Evolutionary conservation across 2,113 vertebrate genomes (phyloP).

Genomic region (Takifugu flavidus): DNA sequence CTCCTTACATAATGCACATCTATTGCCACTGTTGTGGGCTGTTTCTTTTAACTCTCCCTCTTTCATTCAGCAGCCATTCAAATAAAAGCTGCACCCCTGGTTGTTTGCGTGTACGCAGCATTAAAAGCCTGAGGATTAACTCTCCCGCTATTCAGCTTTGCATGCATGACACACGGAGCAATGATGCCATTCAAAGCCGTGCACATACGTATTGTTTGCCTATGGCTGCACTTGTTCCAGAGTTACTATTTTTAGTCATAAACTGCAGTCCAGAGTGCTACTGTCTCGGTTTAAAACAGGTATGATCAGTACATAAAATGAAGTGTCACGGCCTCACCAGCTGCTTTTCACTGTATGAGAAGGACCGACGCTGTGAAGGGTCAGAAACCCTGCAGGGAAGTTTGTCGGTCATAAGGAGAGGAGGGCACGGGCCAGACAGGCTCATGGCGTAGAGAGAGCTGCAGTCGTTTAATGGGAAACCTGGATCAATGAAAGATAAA

Average conservation of each 20-base stretch:
- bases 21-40: not conserved
- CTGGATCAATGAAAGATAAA: no score
- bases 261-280: not conserved
- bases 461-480: no score
- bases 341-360: not conserved
- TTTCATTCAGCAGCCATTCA: conserved; percentile 5
- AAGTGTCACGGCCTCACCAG: not conserved
- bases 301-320: not conserved
- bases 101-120: conserved; percentile 8
- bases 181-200: conserved; percentile 17
- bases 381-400: no score
- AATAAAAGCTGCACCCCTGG: conserved; percentile 23
- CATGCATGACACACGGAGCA: not conserved
- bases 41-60: not conserved
- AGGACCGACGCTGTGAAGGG: no score
- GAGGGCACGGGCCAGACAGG: no score
- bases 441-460: no score
- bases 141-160: conserved; percentile 18
- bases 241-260: not conserved
- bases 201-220: not conserved
- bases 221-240: not conserved
- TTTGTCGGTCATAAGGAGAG: no score
- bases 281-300: not conserved
- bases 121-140: conserved; percentile 32
- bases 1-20: not conserved